phyloP scores from a whole-genome alignment of 2,113 vertebrate genomes.

The Perccottus glenii region DNA sequence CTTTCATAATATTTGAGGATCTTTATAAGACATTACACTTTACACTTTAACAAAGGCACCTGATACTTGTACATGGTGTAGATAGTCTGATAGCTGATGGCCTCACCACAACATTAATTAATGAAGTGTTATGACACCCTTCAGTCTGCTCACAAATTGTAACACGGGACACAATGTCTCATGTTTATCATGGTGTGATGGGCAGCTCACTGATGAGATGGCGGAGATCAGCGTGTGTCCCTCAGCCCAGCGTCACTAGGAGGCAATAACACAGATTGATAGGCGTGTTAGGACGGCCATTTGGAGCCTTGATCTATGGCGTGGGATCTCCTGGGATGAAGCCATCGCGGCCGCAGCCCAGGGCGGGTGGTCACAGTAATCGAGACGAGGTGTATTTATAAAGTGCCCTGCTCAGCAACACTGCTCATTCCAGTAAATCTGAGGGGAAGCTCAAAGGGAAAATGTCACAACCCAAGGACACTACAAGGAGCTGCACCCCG shows the following conservation, averaged over 20 bases:
- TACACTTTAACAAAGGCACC: too few relatives aligned
- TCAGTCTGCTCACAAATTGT: slow-evolving; percentile 16
- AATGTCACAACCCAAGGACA: slow-evolving; percentile 81
- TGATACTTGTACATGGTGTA: too few relatives aligned
- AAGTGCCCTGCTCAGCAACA: slow-evolving; percentile 77
- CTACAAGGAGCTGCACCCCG: slow-evolving; percentile 61
- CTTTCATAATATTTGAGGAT: too few relatives aligned
- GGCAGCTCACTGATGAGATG: slow-evolving; percentile 69
- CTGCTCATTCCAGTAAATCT: slow-evolving; percentile 78
- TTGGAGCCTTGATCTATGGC: slow-evolving; percentile 77
- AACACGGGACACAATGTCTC: slow-evolving; percentile 36
- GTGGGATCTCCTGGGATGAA: slow-evolving; percentile 71
- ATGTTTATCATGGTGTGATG: slow-evolving; percentile 62
- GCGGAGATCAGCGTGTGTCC: slow-evolving; percentile 53
- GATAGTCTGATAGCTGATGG: too few relatives aligned
- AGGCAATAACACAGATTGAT: slow-evolving; percentile 79
- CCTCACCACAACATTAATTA: slow-evolving; percentile 2
- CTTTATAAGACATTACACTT: too few relatives aligned
- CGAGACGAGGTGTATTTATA: slow-evolving; percentile 81
- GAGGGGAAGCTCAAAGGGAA: slow-evolving; percentile 67
- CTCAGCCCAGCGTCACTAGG: slow-evolving; percentile 41
- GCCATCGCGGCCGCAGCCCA: slow-evolving; percentile 65
- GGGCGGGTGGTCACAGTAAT: slow-evolving; percentile 70
- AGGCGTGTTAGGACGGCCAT: slow-evolving; percentile 64
- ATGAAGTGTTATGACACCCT: slow-evolving; percentile 4